Evolutionary conservation across 2,888 invertebrate genomes (phyloP), one percentile per base, ranked within the genome.

Genomic region (Nebria salina): DNA sequence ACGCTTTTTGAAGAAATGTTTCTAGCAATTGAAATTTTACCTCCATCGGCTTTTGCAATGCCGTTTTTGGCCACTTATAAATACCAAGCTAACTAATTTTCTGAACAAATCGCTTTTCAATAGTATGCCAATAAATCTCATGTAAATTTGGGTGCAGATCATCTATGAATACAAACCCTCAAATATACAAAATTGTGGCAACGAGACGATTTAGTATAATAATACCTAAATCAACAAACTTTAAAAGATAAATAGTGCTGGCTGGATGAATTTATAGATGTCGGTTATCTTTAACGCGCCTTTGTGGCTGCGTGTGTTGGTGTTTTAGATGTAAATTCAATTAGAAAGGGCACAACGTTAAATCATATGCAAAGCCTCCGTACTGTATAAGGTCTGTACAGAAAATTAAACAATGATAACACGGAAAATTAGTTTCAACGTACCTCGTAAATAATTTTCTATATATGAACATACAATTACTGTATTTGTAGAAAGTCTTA

Each of bases 401-500:
- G 78, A 78, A 78, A 78, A 78, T 78, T 73, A 78, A 78, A 78
- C 78, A 78, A 78, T 78, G 78, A 78, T 78, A 78, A 78, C 73
- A 78, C 73, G 78, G 78, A 78, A 78, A 78, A 78, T 78, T 78
- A 78, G 78, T 78, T 78, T 74, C 78, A n/a, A 65, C 78, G 65
- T 41, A 43, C 20, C 74, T 78, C 78, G 78, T 78, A 74, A 78
- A 78, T 78, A 73, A 78, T 78, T 72, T 54, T 65, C 73, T 73
- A 73, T 65, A 34, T 34, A 73, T 74, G 73, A 65, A 65, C 73
- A 66, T 65, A 26, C 73, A 78, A 73, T 78, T 78, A 78, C 70
- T 64, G 70, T 70, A 70, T 11, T 4, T 34, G 20, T 26, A 34
- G 70, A 70, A 25, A 15, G 68, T 68, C 25, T 25, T 15, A 7